Percentiles rank a stretch among this genome's conserved stretches.
Evolutionary conservation across 1,140 invertebrate genomes (phyloP).

Genomic region (Leptinotarsa texana): DNA sequence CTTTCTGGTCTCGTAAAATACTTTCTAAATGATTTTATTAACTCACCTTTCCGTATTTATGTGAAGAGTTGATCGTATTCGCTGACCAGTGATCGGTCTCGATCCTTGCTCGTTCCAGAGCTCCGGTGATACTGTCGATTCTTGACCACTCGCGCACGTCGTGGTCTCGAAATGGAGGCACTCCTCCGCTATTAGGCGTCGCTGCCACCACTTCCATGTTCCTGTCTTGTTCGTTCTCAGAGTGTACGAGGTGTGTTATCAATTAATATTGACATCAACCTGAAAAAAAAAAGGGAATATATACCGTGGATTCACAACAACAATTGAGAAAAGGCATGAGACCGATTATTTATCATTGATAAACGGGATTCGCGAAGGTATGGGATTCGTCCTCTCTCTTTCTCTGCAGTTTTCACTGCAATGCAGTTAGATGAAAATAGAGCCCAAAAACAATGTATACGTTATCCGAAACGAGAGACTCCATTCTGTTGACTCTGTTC

Average conservation of each 20-base stretch:
- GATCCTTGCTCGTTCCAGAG: slow-evolving; percentile 59
- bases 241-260: slow-evolving; percentile 38
- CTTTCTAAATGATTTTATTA: no score
- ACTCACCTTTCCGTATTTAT: slow-evolving; percentile 62
- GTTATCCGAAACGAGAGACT: no score
- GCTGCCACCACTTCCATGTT: slow-evolving; percentile 61
- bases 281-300: slow-evolving; percentile 34
- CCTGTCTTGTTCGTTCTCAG: slow-evolving; percentile 25
- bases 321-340: no score
- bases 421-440: no score
- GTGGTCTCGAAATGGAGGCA: slow-evolving; percentile 57
- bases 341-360: no score
- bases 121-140: slow-evolving; percentile 59
- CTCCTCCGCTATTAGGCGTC: slow-evolving; percentile 51
- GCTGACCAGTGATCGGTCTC: slow-evolving; percentile 61
- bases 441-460: no score
- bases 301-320: no score
- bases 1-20: no score
- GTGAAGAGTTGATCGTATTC: slow-evolving; percentile 56
- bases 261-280: slow-evolving; percentile 47
- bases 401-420: no score
- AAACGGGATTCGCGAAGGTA: no score
- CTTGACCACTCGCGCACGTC: slow-evolving; percentile 62
- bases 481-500: no score
- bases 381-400: no score